Evolutionary conservation across 2,797 vertebrate genomes (phyloP), one percentile per base, ranked within the genome.

Genomic region (Botia almorhae): DNA sequence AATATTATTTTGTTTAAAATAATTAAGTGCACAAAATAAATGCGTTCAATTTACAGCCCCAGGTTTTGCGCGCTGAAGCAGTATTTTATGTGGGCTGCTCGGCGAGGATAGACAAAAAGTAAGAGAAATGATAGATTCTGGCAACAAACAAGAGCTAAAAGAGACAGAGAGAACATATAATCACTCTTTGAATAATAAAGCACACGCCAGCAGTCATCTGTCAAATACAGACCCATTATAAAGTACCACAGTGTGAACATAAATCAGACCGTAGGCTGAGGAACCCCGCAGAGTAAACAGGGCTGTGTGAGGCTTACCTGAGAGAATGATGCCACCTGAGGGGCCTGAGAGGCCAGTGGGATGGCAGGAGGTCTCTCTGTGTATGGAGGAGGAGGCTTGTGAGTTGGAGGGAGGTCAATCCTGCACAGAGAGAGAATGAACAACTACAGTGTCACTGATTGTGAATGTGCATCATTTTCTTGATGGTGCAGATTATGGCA

Each of bases 381-480:
- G 87, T 94, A 93, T 55, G 90, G 92, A 84, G 93, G 92, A 33
- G 93, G 93, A 0, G 93, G 93, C 81, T 94, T 94, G 90, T 94
- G 93, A 77, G 94, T 94, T 46, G 93, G 93, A 83, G 94, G 94
- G 86, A 94, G 93, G 85, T 95, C 94, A 87, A 95, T 95, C 81
- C 94, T 95, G 89, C 51, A 80, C 65, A 55, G 26, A 2, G 1
- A n/a, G 1, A 67, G 74, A 36, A 67, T 58, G 46, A 84, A 67
- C 17, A 73, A 7, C 53, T 21, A 43, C 17, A 36, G 7, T 36
- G 16, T 55, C 50, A 46, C 17, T 50, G 21, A 39, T 7, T 69
- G 12, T 26, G 29, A 13, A 76, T 1, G 13, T n/a, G 64, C 76
- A 50, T 48, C 23, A 58, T 60, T 33, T 21, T 4, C 16, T 72